These are phyloP conservation scores for Podarcis lilfordi DNA, from an alignment of 2,797 vertebrate species.

Conservation along the genomic window DNA sequence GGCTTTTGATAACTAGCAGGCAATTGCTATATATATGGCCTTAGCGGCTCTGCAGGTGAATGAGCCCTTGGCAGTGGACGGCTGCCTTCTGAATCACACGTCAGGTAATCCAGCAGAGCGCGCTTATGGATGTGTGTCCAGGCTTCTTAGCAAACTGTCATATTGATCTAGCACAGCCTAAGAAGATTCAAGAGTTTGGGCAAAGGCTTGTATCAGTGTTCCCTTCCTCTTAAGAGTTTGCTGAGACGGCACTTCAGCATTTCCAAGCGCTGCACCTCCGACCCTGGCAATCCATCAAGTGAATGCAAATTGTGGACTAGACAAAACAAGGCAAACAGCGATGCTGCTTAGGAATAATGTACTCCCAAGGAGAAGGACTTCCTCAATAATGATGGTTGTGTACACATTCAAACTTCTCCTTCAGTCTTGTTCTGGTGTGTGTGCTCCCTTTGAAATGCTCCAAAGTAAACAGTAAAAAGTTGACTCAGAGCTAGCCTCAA, in stretches of 20 bases:
- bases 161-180: slow-evolving; percentile 81
- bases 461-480: slow-evolving; percentile 76
- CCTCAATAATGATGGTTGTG: slow-evolving; percentile 78
- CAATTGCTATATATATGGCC: neutral
- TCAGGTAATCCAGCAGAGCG: slow-evolving; percentile 76
- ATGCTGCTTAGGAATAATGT: slow-evolving; percentile 82
- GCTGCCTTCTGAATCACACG: slow-evolving; percentile 60
- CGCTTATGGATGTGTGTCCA: slow-evolving; percentile 70
- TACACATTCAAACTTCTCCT: slow-evolving; percentile 79
- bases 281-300: slow-evolving; percentile 85
- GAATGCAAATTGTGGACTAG: slow-evolving; percentile 81
- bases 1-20: neutral
- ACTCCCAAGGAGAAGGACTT: slow-evolving; percentile 76
- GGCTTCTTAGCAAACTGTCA: slow-evolving; percentile 78
- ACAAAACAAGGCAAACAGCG: slow-evolving; percentile 86
- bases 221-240: slow-evolving; percentile 81
- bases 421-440: slow-evolving; percentile 58
- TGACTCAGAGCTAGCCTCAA: slow-evolving; percentile 80
- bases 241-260: slow-evolving; percentile 83
- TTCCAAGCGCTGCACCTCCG: slow-evolving; percentile 84
- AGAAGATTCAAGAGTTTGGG: slow-evolving; percentile 80
- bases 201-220: slow-evolving; percentile 78
- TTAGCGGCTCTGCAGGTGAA: neutral
- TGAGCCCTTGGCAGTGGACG: slow-evolving; percentile 1
- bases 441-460: slow-evolving; percentile 78